Evolutionary conservation across 2,888 invertebrate species (phyloP).

Genomic region (Lampropteryx suffumata): DNA sequence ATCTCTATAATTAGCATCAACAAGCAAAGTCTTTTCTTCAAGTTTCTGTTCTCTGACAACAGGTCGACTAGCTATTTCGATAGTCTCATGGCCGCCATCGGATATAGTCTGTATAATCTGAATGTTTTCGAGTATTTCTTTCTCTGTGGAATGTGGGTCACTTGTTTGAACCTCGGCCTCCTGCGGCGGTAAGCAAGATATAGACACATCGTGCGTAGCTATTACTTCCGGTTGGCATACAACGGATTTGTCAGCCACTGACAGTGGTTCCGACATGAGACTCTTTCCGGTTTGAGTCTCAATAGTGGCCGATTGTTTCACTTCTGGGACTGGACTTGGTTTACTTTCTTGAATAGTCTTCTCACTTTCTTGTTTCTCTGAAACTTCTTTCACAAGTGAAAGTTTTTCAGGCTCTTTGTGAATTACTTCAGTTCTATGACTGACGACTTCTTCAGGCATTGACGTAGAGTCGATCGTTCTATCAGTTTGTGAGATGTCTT

Average conservation of each 20-base stretch:
- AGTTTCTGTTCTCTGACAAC: conserved; percentile 71
- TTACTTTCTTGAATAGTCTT: conserved; percentile 50
- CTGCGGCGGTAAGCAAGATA: conserved; percentile 78
- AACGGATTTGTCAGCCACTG: conserved; percentile 69
- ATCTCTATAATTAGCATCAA: conserved; percentile 88
- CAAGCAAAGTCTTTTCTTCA: conserved; percentile 84
- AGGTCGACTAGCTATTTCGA: conserved; percentile 87
- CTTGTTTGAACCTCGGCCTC: conserved; percentile 86
- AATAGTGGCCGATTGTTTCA: conserved; percentile 58
- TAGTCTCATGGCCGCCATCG: conserved; percentile 86
- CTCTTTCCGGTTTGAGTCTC: conserved; percentile 88
- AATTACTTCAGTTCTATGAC: conserved; percentile 51
- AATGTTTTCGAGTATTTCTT: conserved; percentile 84
- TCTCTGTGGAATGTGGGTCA: conserved; percentile 72
- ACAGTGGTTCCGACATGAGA: conserved; percentile 70
- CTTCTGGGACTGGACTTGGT: conserved; percentile 45
- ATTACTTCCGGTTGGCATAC: conserved; percentile 63
- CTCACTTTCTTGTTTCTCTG: conserved; percentile 45
- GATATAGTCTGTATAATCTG: conserved; percentile 85
- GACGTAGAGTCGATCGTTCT: conserved; percentile 87
- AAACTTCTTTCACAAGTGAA: conserved; percentile 33
- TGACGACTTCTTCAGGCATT: conserved; percentile 87
- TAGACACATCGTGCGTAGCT: conserved; percentile 74
- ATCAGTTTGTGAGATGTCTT: conserved; percentile 80
- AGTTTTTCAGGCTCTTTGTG: conserved; percentile 40